These are phyloP conservation scores for Ephydatia muelleri DNA, from an alignment of 37 sponge, comb jelly and placozoan genomes.

Conservation along the genomic window DNA sequence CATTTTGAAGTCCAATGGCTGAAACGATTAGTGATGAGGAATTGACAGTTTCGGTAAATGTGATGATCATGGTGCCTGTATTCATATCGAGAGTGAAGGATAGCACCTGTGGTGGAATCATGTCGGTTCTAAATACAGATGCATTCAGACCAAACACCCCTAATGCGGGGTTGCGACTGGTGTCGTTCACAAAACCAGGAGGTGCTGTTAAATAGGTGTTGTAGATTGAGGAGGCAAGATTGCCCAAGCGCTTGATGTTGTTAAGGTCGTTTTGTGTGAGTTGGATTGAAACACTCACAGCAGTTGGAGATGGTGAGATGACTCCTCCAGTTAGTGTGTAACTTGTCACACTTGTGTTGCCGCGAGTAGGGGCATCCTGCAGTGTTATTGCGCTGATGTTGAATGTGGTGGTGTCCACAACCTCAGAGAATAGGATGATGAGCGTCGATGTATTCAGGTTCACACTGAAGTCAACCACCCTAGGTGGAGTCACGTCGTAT, in stretches of 20 bases:
- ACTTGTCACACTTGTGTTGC: slow-evolving; percentile 19
- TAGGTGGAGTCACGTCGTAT: slow-evolving; percentile 70
- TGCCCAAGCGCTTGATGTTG: slow-evolving; percentile 62
- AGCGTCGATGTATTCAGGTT: slow-evolving; percentile 77
- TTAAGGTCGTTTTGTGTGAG: slow-evolving; percentile 71
- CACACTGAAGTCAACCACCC: slow-evolving; percentile 69
- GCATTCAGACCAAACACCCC: slow-evolving; percentile 54
- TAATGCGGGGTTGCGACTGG: slow-evolving; percentile 49
- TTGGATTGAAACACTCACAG: slow-evolving; percentile 28
- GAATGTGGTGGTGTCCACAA: slow-evolving; percentile 58
- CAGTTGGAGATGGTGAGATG: slow-evolving; percentile 17
- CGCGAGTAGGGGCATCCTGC: slow-evolving; percentile 39
- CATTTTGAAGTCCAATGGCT: slow-evolving; percentile 44
- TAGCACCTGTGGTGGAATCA: slow-evolving; percentile 57
- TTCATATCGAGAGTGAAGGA: slow-evolving; percentile 64
- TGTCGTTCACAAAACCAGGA: slow-evolving; percentile 68
- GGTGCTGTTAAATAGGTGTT: slow-evolving; percentile 62
- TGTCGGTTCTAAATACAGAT: slow-evolving; percentile 56
- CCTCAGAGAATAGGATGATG: slow-evolving; percentile 75
- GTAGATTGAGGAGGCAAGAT: slow-evolving; percentile 56
- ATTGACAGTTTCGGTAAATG: slow-evolving; percentile 86
- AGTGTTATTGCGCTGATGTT: slow-evolving; percentile 74
- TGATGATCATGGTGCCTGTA: slow-evolving; percentile 56
- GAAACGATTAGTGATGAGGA: slow-evolving; percentile 67
- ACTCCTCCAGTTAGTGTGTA: slow-evolving; percentile 77